A percentile compares a stretch with the other conserved stretches of the same genome.
Conservation (phyloP, 2,888 invertebrate genomes). For the Glyphotaelius pellucidus region DNA sequence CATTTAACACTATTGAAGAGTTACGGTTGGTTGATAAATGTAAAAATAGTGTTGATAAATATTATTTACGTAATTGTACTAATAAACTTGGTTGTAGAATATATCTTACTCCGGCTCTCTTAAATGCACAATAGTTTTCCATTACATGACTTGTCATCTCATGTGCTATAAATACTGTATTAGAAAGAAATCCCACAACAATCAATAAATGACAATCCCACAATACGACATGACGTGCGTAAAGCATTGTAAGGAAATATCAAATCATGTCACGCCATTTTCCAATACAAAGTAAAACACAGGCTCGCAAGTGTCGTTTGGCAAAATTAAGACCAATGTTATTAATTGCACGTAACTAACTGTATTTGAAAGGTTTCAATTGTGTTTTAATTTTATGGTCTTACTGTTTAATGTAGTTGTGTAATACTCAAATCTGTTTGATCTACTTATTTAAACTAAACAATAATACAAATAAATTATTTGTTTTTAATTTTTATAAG, state of each 20-base stretch:
- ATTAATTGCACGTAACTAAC: too few relatives aligned
- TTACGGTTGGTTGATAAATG: not conserved
- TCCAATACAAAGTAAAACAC: not conserved
- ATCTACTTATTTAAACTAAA: too few relatives aligned
- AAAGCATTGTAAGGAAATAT: not conserved
- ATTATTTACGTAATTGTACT: not conserved
- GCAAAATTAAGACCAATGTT: too few relatives aligned
- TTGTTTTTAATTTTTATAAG: too few relatives aligned
- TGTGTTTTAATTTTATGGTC: too few relatives aligned
- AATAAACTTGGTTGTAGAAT: not conserved
- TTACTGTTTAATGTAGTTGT: too few relatives aligned
- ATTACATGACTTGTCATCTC: not conserved
- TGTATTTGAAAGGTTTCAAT: too few relatives aligned
- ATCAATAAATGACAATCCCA: not conserved
- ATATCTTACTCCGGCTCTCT: not conserved
- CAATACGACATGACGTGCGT: not conserved
- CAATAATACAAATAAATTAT: too few relatives aligned
- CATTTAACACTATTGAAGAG: not conserved
- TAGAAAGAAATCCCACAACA: not conserved
- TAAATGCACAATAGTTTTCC: not conserved
- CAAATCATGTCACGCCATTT: not conserved
- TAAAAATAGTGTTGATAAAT: not conserved
- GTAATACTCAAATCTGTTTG: too few relatives aligned
- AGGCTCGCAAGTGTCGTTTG: not conserved
- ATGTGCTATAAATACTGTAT: not conserved